Percentiles rank a stretch among this genome's conserved stretches.
These are phyloP conservation scores for Lontra canadensis DNA, from an alignment of 2,113 vertebrate species.

Conservation along the genomic window DNA sequence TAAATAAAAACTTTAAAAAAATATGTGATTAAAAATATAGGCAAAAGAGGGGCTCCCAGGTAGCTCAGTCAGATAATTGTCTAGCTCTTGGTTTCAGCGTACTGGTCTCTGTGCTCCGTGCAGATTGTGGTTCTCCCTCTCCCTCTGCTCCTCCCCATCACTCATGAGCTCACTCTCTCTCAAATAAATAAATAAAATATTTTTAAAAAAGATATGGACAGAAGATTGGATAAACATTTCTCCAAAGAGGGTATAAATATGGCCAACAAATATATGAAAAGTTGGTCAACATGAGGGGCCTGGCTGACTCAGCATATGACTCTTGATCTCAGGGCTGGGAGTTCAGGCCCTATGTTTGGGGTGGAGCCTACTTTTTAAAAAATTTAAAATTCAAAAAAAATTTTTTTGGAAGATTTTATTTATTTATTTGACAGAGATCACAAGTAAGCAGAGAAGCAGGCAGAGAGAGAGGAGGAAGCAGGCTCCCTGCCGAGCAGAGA, in stretches of 20 bases:
- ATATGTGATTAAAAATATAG: background rate
- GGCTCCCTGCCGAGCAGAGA: no score
- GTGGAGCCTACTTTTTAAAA: background rate
- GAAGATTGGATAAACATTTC: background rate
- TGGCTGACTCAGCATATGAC: background rate
- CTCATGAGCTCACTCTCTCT: background rate
- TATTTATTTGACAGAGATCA: no score
- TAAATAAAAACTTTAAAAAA: background rate
- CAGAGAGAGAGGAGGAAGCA: no score
- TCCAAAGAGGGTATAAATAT: background rate
- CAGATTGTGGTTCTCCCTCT: background rate
- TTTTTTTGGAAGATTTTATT: no score
- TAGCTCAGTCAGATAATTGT: background rate
- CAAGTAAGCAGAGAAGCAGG: no score
- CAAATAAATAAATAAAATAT: no score
- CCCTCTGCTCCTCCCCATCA: background rate
- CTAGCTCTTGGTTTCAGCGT: background rate
- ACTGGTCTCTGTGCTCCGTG: background rate
- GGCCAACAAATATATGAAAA: background rate
- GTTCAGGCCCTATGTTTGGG: background rate
- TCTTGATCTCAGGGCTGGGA: background rate
- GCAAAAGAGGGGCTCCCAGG: background rate
- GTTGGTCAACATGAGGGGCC: background rate
- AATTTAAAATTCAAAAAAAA: background rate
- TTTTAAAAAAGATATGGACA: background rate